phyloP scores from a whole-genome alignment of 2,888 invertebrate genomes.

The Spodoptera littoralis region DNA sequence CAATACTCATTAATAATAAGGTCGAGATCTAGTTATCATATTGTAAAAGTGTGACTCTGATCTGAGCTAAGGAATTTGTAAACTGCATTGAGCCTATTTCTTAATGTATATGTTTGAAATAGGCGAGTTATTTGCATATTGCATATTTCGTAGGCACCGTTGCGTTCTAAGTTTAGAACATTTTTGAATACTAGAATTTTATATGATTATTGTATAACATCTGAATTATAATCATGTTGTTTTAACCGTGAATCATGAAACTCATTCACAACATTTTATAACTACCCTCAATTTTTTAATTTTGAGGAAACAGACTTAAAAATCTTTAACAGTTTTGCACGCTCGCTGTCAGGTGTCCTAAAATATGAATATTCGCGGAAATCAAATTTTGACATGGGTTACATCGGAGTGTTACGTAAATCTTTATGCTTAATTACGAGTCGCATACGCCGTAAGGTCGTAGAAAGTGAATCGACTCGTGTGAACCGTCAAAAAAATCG shows the following conservation, averaged over 20 bases:
- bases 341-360: conserved; percentile 34
- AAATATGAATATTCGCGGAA: conserved; percentile 70
- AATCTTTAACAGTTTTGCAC: conserved; percentile 8
- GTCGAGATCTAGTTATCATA: conserved; percentile 40
- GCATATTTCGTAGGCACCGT: too few species aligned
- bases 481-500: conserved; percentile 87
- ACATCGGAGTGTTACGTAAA: conserved; percentile 86
- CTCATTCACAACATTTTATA: conserved; percentile 10
- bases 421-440: conserved; percentile 86
- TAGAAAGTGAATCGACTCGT: conserved; percentile 89
- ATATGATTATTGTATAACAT: too few species aligned
- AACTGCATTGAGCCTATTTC: too few species aligned
- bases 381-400: conserved; percentile 76
- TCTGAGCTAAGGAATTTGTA: too few species aligned
- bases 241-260: too few species aligned
- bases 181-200: too few species aligned
- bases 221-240: too few species aligned
- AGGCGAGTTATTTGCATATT: too few species aligned
- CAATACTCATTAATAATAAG: conserved; percentile 28
- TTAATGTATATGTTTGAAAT: too few species aligned
- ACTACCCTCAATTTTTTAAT: conserved; percentile 21
- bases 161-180: too few species aligned
- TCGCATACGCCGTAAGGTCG: conserved; percentile 88
- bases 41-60: neutral
- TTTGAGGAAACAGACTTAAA: conserved; percentile 15